Percentiles rank a stretch among this genome's conserved stretches.
Evolutionary conservation across 2,888 invertebrate species (phyloP).

Genomic region (Orthosia cruda): DNA sequence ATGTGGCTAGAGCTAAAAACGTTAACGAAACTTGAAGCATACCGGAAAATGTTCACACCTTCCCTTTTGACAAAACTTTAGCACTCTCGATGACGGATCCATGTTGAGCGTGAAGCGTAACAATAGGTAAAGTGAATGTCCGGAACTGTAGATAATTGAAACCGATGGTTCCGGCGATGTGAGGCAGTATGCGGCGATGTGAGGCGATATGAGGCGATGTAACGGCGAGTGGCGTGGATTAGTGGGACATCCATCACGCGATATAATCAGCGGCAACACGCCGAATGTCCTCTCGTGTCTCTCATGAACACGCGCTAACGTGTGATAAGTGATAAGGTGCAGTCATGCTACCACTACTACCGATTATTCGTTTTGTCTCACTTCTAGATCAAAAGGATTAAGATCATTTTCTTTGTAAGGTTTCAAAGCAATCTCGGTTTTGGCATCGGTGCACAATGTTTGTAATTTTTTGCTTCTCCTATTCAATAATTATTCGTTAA

Average conservation of each 20-base stretch:
- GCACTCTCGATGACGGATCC: neutral
- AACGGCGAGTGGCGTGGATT: slow-evolving; percentile 24
- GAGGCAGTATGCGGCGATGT: neutral
- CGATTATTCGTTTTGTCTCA: neutral
- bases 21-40: too few relatives aligned
- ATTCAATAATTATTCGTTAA: neutral
- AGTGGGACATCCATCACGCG: slow-evolving; percentile 50
- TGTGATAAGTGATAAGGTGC: neutral
- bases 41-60: neutral
- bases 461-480: neutral
- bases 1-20: too few relatives aligned
- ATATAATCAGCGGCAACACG: slow-evolving; percentile 38
- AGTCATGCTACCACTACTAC: neutral
- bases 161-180: slow-evolving; percentile 10
- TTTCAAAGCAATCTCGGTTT: neutral
- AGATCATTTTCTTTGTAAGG: neutral
- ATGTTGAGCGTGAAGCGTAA: slow-evolving; percentile 6
- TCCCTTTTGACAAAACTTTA: neutral
- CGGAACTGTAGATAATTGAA: slow-evolving; percentile 23
- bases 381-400: neutral
- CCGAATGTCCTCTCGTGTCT: neutral
- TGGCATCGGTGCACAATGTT: neutral
- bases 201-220: slow-evolving; percentile 24
- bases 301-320: slow-evolving; percentile 7
- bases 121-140: slow-evolving; percentile 33